Base-by-base conservation (phyloP, 2,113 vertebrate genomes). In the Cyanoderma ruficeps region DNA sequence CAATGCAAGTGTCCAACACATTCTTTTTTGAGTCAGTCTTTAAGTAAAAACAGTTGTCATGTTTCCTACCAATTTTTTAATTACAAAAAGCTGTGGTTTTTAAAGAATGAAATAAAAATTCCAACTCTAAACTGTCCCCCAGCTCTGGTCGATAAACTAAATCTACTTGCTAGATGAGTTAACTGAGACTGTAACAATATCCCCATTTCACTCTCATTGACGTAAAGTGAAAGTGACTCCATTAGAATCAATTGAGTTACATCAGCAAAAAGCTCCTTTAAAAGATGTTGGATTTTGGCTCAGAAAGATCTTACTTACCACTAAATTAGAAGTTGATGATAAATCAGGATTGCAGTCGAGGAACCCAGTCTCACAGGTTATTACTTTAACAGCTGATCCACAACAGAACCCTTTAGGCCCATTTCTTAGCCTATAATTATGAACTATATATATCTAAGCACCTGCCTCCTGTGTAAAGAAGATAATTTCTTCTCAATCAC, bases 231-330 rank as follows among this genome's bases (percentile, higher is more conserved):
- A 93, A 94, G 90, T 63, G 79, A 90, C 56, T 93, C 87, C 13
- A 37, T 85, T 95, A 88, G 44, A 94, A 83, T 90, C 82, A 95
- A 76, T 76, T 77, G 42, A 94, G 47, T 81, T 92, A 56, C 75
- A 56, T 52, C 60, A 77, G 60, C 7, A 6, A 74, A 86, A 96
- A 94, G 2, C 0, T 4, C 42, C 55, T 90, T 69, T 88, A 85
- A 90, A 94, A 76, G 64, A 67, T n/a, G 20, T 30, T 88, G 60
- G 71, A 78, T 86, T 41, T 81, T 8, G 9, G 33, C 44, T 82
- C 82, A 78, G 91, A 83, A 92, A 80, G 42, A 64, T 14, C 42
- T 91, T 87, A 39, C 20, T 64, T 79, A 14, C 37, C 0, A 2
- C 35, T 90, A 83, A 74, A 33, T 31, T 47, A 50, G 67, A 61